These are phyloP conservation scores for Dendrolimus kikuchii DNA, from an alignment of 1,140 invertebrate species.

Conservation along the genomic window DNA sequence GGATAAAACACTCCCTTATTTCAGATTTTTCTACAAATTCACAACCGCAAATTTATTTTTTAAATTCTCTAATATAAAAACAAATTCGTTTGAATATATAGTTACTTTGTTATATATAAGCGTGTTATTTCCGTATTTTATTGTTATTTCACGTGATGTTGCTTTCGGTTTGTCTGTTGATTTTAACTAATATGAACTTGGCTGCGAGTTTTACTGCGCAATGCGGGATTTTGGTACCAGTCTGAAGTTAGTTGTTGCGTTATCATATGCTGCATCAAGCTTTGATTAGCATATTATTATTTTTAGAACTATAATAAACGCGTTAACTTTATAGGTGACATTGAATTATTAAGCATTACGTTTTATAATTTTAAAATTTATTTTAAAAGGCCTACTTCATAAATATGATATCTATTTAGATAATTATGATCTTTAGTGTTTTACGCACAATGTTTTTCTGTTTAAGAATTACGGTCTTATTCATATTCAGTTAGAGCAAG, in stretches of 20 bases:
- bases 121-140: too few relatives aligned
- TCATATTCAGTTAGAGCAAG: too few relatives aligned
- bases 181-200: conserved; percentile 34
- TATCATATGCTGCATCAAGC: conserved; percentile 17
- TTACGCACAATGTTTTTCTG: too few relatives aligned
- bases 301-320: conserved; percentile 3
- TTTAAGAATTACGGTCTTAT: too few relatives aligned
- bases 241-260: conserved; percentile 16
- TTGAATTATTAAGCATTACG: conserved; percentile 3
- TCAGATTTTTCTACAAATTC: too few relatives aligned
- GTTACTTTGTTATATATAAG: too few relatives aligned
- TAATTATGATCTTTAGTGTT: too few relatives aligned
- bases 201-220: conserved; percentile 33
- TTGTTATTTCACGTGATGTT: too few relatives aligned
- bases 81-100: too few relatives aligned
- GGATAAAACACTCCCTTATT: too few relatives aligned
- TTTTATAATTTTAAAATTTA: conserved; percentile 6
- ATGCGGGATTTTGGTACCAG: conserved; percentile 32
- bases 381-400: not conserved
- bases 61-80: too few relatives aligned
- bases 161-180: conserved; percentile 20
- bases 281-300: conserved; percentile 6
- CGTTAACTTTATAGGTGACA: conserved; percentile 2
- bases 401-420: not conserved
- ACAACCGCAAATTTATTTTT: too few relatives aligned